Evolutionary conservation across 2,113 vertebrate species (phyloP).

Genomic region (Hipposideros armiger): DNA sequence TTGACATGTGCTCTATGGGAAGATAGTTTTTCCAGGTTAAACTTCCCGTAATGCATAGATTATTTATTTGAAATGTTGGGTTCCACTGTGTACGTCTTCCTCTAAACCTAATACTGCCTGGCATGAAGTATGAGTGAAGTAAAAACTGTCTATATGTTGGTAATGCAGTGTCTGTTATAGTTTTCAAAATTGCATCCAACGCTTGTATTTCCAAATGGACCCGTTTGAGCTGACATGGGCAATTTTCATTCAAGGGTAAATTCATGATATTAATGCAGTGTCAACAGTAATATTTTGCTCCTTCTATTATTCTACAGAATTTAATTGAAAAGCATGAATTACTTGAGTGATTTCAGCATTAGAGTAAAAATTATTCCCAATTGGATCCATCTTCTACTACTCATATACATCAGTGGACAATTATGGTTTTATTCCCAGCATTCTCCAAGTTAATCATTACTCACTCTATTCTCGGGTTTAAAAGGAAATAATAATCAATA

Average conservation of each 20-base stretch:
- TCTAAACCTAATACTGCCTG: not conserved
- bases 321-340: not conserved
- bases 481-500: not conserved
- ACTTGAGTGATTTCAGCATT: not conserved
- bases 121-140: accelerated
- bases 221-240: not conserved
- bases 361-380: not conserved
- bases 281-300: not conserved
- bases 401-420: not conserved
- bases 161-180: not conserved
- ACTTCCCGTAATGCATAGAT: accelerated
- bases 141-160: not conserved
- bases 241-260: not conserved
- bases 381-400: accelerated
- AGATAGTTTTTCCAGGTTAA: not conserved
- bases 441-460: not conserved
- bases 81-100: not conserved
- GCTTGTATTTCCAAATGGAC: not conserved
- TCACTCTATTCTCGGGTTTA: not conserved
- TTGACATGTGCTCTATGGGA: accelerated
- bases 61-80: not conserved
- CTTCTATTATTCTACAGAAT: not conserved
- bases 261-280: not conserved
- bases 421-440: not conserved
- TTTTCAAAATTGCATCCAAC: not conserved